Evolutionary conservation across 2,888 invertebrate species (phyloP).

Genomic region (Gari tellinella): DNA sequence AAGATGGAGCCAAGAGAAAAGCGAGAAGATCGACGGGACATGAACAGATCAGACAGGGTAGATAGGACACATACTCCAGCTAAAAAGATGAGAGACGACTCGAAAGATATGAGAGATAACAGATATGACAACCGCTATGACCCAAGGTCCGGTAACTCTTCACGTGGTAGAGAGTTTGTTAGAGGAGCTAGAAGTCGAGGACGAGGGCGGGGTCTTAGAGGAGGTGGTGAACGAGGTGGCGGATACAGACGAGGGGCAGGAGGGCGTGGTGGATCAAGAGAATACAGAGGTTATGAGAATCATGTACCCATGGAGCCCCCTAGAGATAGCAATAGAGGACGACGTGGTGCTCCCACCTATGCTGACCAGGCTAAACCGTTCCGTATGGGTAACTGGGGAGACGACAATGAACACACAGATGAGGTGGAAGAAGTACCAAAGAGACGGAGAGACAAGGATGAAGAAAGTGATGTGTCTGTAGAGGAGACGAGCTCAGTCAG

Average conservation of each 20-base stretch:
- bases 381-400: conserved; percentile 57
- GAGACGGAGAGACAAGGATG: conserved; percentile 70
- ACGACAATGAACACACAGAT: conserved; percentile 43
- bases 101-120: conserved; percentile 36
- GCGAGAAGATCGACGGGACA: conserved; percentile 54
- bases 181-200: conserved; percentile 76
- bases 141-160: conserved; percentile 62
- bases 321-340: conserved; percentile 25
- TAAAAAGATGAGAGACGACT: conserved; percentile 78
- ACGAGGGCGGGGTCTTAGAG: conserved; percentile 56
- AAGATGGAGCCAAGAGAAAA: conserved; percentile 57
- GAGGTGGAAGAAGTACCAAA: conserved; percentile 65
- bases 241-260: conserved; percentile 26
- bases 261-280: conserved; percentile 32
- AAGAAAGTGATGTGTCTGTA: conserved; percentile 78
- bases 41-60: conserved; percentile 56
- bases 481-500: conserved; percentile 80
- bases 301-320: conserved; percentile 24
- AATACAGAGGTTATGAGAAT: conserved; percentile 49
- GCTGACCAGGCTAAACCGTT: conserved; percentile 52
- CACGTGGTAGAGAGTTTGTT: conserved; percentile 78
- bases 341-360: conserved; percentile 36
- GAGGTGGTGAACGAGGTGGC: conserved; percentile 33
- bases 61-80: conserved; percentile 72
- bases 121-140: conserved; percentile 43